These are phyloP conservation scores for Hydra vulgaris DNA, from an alignment of 30 jellyfish, hydroid and myxozoan genomes.

Conservation along the genomic window DNA sequence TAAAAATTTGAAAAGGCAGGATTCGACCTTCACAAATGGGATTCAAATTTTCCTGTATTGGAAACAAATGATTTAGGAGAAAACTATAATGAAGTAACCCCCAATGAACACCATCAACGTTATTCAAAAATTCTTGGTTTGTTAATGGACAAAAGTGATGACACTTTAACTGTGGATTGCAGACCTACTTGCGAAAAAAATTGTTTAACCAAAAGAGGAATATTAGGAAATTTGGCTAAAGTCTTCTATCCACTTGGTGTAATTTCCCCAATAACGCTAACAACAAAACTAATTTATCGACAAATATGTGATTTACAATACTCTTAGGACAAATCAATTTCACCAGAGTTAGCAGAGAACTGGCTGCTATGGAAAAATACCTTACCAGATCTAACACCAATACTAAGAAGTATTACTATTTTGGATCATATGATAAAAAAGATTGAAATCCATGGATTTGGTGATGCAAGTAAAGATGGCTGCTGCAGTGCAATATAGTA, in stretches of 20 bases:
- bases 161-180: not conserved
- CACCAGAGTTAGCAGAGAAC: too few relatives aligned
- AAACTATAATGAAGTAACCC: not conserved
- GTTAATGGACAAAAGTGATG: not conserved
- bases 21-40: not conserved
- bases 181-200: not conserved
- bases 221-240: not conserved
- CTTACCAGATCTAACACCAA: too few relatives aligned
- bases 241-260: not conserved
- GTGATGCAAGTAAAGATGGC: slow-evolving; percentile 62
- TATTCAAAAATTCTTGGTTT: not conserved
- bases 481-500: slow-evolving; percentile 39
- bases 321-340: not conserved
- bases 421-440: slow-evolving; percentile 4
- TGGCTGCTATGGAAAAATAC: not conserved
- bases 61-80: not conserved
- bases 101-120: not conserved
- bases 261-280: not conserved
- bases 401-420: not conserved
- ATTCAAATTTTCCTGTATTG: not conserved
- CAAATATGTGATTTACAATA: not conserved
- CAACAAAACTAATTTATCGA: not conserved
- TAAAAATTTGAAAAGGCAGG: not conserved
- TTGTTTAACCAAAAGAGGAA: not conserved
- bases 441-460: slow-evolving; percentile 47